Base-by-base conservation (phyloP, 2,797 vertebrate genomes). In the Peromyscus attwateri region DNA sequence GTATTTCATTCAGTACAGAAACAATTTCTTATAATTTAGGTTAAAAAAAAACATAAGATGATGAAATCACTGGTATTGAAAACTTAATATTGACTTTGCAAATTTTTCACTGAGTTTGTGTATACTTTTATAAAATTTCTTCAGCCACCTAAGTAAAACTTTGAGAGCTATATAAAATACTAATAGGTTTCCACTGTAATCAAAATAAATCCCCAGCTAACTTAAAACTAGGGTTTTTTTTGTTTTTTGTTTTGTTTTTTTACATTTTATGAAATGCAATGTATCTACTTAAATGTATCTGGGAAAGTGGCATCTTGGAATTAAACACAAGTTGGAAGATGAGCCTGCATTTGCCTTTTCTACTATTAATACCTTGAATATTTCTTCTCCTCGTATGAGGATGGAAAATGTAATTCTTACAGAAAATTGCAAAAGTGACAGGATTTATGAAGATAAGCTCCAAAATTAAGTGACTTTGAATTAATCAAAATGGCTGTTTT, bases 121-220 rank as follows among this genome's bases (percentile, higher is more conserved):
- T 66, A 55, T 52, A 77, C 57, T 75, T 89, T 91, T 76, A 91
- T 43, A 93, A 62, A 75, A 40, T 76, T 43, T 66, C 89, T 91
- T 93, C 81, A 94, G 21, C 88, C 81, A 93, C 23, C 23, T 71
- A 27, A 88, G 23, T 52, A 64, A 89, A 82, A 77, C n/a, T 9
- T 91, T 94, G n/a, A 92, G 60, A 71, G 31, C 57, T 68, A 10
- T 37, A n/a, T 27, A 52, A 27, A n/a, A 21, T 25, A 6, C 6
- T 27, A 75, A 57, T 68, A 40, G 25, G 4, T 31, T 6, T 52
- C 68, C 4, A 29, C 10, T 37, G 81, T 34, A 52, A 43, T 17
- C 57, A 60, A 89, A 96, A 23, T 71, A 79, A 89, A 37, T 40
- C 27, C 21, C 11, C 16, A 19, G 75, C 1, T 66, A 88, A 71